phyloP scores from a whole-genome alignment of 2,797 vertebrate species.

The Furcifer pardalis region DNA sequence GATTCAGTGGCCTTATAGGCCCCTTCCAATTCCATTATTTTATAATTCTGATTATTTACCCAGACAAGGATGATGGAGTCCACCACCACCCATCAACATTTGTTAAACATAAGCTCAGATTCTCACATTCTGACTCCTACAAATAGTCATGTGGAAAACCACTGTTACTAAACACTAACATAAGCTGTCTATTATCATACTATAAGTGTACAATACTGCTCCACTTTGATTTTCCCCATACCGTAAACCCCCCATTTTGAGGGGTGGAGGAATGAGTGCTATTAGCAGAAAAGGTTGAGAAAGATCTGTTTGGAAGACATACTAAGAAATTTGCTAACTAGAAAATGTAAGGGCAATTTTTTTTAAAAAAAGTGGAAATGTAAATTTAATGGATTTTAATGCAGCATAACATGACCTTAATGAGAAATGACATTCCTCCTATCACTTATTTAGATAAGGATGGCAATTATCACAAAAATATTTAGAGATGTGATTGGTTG shows the following conservation, averaged over 20 bases:
- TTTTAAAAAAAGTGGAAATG: background rate
- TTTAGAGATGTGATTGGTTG: background rate
- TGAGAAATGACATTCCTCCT: background rate
- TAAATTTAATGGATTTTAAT: slow-evolving; percentile 8
- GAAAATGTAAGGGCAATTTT: slow-evolving; percentile 9
- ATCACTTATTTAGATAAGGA: background rate
- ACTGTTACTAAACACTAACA: background rate
- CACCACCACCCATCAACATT: background rate
- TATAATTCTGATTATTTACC: background rate
- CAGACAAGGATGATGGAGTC: background rate
- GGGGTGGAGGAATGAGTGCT: background rate
- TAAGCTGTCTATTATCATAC: background rate
- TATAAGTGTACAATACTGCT: background rate
- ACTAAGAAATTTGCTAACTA: background rate
- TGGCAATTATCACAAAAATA: background rate
- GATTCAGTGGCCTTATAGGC: no score
- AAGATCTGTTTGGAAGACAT: background rate
- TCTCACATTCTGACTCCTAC: background rate
- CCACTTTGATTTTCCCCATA: background rate
- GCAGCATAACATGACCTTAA: background rate
- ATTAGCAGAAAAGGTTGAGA: background rate
- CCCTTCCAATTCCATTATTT: no score
- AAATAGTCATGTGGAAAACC: background rate
- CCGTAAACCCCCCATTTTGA: background rate
- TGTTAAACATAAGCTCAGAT: background rate